Percentiles rank a stretch among this genome's conserved stretches.
phyloP scores from a whole-genome alignment of 2,113 vertebrate genomes.

The Rhipidura dahli region DNA sequence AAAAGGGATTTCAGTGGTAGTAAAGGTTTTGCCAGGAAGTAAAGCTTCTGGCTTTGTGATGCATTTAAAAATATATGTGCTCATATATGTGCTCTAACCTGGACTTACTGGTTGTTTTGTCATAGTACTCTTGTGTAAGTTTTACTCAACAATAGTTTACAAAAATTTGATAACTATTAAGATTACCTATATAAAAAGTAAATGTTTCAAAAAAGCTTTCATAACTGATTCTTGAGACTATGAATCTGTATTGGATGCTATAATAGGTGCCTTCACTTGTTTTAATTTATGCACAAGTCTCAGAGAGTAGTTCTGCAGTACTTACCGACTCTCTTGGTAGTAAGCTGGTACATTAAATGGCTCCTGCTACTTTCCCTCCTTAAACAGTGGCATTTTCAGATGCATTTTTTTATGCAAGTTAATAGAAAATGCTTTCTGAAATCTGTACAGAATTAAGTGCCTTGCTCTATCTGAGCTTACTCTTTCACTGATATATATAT shows the following conservation, averaged over 20 bases:
- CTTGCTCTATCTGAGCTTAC: neutral
- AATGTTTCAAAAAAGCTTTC: neutral
- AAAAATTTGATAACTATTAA: neutral
- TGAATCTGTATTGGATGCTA: neutral
- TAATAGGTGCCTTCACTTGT: neutral
- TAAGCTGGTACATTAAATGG: neutral
- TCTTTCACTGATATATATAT: neutral
- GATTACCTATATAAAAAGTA: neutral
- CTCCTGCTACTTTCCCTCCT: neutral
- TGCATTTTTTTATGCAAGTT: fast-evolving
- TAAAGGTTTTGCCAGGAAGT: neutral
- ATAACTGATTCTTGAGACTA: neutral
- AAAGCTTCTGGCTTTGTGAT: neutral
- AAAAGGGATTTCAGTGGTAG: neutral
- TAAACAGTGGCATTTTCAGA: neutral
- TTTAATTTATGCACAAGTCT: neutral
- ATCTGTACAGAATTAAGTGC: neutral
- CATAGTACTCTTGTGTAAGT: neutral
- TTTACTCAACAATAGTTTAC: neutral
- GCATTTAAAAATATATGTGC: neutral
- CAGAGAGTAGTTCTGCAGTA: neutral
- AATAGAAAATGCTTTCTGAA: neutral
- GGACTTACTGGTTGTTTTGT: neutral
- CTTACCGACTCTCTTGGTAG: neutral
- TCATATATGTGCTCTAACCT: neutral